Evolutionary conservation across 2,113 vertebrate genomes (phyloP).

Genomic region (Vanacampus margaritifer): DNA sequence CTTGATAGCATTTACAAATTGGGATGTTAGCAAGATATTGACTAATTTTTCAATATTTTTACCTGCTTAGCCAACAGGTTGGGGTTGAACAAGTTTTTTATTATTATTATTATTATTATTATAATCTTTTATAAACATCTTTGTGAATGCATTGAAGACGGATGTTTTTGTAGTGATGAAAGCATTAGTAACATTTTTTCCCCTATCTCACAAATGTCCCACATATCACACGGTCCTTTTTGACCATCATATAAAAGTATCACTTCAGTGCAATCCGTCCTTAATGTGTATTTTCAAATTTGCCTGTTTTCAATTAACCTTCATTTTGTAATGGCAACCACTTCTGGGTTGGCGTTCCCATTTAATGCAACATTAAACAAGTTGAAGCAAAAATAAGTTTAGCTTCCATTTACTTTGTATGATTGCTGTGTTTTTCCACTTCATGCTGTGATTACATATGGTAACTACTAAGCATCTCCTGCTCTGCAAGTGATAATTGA

Average conservation of each 20-base stretch:
- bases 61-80: not conserved
- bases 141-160: not conserved
- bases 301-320: not conserved
- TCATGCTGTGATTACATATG: too few relatives aligned
- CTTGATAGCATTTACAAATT: not conserved
- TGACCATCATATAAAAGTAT: not conserved
- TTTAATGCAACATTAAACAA: constrained; percentile 38
- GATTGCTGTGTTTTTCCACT: not conserved
- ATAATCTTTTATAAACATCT: not conserved
- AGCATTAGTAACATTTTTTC: not conserved
- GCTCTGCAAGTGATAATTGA: not conserved
- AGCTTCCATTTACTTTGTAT: not conserved
- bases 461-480: not conserved
- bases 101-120: not conserved
- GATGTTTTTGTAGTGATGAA: not conserved
- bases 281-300: constrained; percentile 10
- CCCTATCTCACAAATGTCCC: not conserved
- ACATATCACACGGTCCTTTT: not conserved
- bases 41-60: not conserved
- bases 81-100: not conserved
- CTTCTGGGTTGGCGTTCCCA: not conserved
- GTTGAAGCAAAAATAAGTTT: not conserved
- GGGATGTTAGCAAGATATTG: not conserved
- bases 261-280: constrained; percentile 3
- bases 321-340: not conserved